Conservation (phyloP, 2,797 vertebrate genomes). For the Microctenopoma lineatum region DNA sequence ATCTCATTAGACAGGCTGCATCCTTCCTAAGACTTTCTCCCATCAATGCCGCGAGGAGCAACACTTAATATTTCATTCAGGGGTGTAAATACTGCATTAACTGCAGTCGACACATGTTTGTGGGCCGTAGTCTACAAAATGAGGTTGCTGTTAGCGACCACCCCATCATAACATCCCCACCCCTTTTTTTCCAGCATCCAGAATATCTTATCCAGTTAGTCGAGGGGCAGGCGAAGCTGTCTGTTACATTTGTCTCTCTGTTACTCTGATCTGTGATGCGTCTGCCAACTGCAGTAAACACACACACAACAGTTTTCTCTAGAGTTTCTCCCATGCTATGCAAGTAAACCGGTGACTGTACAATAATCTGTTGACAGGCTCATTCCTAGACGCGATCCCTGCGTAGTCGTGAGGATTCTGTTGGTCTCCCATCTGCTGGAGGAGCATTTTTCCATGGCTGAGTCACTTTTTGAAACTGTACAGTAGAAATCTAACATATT, state of each 20-base stretch:
- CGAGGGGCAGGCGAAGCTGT: slow-evolving; percentile 57
- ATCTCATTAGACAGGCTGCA: slow-evolving; percentile 60
- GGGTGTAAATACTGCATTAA: slow-evolving; percentile 81
- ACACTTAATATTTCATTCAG: slow-evolving; percentile 80
- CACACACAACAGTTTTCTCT: slow-evolving; percentile 39
- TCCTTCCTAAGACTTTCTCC: slow-evolving; percentile 52
- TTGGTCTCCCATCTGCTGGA: slow-evolving; percentile 34
- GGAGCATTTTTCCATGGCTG: slow-evolving; percentile 57
- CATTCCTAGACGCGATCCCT: slow-evolving; percentile 41
- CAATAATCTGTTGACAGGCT: slow-evolving; percentile 51
- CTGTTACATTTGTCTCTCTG: slow-evolving; percentile 30
- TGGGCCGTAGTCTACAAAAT: slow-evolving; percentile 46
- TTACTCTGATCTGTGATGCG: slow-evolving; percentile 50
- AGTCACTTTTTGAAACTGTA: slow-evolving; percentile 60
- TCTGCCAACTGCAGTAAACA: slow-evolving; percentile 45
- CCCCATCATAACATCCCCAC: slow-evolving; percentile 53
- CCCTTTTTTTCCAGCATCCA: slow-evolving; percentile 40
- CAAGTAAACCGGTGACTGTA: slow-evolving; percentile 33
- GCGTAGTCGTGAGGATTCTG: slow-evolving; percentile 36
- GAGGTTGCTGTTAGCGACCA: slow-evolving; percentile 39
- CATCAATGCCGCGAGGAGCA: slow-evolving; percentile 67
- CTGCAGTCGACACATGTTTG: slow-evolving; percentile 61
- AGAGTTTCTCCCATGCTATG: slow-evolving; percentile 29
- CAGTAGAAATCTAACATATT: slow-evolving; percentile 52
- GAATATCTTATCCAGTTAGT: slow-evolving; percentile 50